Base-by-base conservation (phyloP, 2,888 invertebrate species). In the Brenthis ino region DNA sequence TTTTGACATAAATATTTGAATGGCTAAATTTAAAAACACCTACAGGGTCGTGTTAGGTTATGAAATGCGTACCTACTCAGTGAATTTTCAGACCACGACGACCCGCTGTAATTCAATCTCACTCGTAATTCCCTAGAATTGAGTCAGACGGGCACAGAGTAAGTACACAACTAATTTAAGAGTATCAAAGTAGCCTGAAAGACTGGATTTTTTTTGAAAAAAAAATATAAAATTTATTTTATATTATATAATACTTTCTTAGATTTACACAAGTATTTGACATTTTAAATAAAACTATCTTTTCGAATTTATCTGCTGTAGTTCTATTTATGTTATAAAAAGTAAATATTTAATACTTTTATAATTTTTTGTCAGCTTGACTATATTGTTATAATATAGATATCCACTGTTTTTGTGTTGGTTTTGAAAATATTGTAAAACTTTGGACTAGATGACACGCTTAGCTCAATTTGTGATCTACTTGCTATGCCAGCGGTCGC, bases 81-180 rank as follows among this genome's bases (percentile, higher is more conserved):
- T 65, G 72, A 72, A 74, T 75, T 72, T 73, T 70, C 68, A 74
- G 74, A 74, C 73, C 74, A 60, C 72, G 71, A 68, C 73, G 72
- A 64, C 66, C 66, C 69, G 64, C 60, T 70, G 71, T 76, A 77
- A 77, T 74, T 73, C 73, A 75, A 77, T 77, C 70, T 71, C 55
- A 67, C 55, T 53, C 69, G 75, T 76, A 76, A 77, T 76, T 71
- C 73, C 68, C 71, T 70, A 69, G 73, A 76, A 76, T 74, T 75
- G 75, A 74, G 63, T 73, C 73, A 71, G 69, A 67, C 64, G 53
- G 54, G 48, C 66, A 69, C 61, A 76, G 72, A 71, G 71, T 57
- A 63, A 43, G 13, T 64, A 66, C 28, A 57, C 12, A 28, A 53
- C 56, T 50, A 16, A 51, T 55, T 54, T 53, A 54, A 51, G 50